Base-by-base conservation (phyloP, 2,113 vertebrate species). In the Pangasianodon hypophthalmus region DNA sequence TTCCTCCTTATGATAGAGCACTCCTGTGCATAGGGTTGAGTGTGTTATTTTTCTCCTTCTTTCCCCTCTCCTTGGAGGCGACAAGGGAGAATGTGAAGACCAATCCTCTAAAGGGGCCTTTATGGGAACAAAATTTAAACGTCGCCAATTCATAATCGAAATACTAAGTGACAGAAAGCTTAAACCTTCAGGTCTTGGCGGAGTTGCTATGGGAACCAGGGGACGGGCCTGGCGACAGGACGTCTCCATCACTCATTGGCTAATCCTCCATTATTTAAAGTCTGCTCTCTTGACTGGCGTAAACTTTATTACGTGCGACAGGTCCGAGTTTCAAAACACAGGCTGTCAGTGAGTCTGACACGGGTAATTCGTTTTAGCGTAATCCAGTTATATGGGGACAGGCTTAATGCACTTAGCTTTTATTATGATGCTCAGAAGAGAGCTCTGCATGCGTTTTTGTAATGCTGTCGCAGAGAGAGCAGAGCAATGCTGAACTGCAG, bases 331-430 rank as follows among this genome's bases (percentile, higher is more conserved):
- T 93, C 91, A 92, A 92, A 90, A 92, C 44, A 84, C 91, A 89
- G 90, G 52, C 90, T 86, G 89, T 80, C 90, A 77, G 87, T 91
- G 88, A 92, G 88, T 91, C 77, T 93, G 92, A 93, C 89, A 84
- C 86, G 91, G 52, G 83, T 89, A 92, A 91, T 95, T 96, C 95
- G 94, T 95, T 92, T 93, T 91, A 93, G 92, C 89, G 85, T 88
- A 90, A 94, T 93, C 89, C 92, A 94, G 94, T 95, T 95, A 95
- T 90, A 93, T 88, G 89, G 91, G 87, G 88, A 89, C 71, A 60
- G 91, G 87, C 91, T 93, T 93, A 93, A 93, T 90, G 87, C 87
- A 90, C 91, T 92, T 91, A 92, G 91, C 60, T 88, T 92, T 92
- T 90, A 93, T 92, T 88, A 93, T 93, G 89, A 91, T 92, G 90